phyloP scores from a whole-genome alignment of 2,797 vertebrate species.

The Denticeps clupeoides region DNA sequence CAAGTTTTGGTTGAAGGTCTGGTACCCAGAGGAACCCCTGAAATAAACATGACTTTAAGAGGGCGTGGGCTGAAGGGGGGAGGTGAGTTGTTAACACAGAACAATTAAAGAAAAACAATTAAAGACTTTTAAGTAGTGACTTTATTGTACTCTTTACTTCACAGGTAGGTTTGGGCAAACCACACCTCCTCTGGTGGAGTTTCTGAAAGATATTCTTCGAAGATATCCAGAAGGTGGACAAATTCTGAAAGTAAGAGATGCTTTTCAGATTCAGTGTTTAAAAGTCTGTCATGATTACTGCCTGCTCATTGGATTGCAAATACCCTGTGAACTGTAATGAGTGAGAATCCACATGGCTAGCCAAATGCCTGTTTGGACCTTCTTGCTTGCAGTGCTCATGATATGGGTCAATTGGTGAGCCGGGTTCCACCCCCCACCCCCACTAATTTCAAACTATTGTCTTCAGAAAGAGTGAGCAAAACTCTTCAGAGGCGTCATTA shows the following conservation, averaged over 20 bases:
- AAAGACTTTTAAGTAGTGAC: neutral
- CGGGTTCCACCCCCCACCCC: too few species aligned
- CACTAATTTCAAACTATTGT: too few species aligned
- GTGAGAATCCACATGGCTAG: too few species aligned
- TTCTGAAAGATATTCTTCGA: slow-evolving; percentile 93
- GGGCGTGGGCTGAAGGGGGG: slow-evolving; percentile 85
- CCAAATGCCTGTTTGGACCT: too few species aligned
- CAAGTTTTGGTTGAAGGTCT: slow-evolving; percentile 60
- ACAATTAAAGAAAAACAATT: neutral
- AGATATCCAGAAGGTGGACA: slow-evolving; percentile 97
- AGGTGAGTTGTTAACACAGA: slow-evolving; percentile 57
- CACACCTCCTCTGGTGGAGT: slow-evolving; percentile 93
- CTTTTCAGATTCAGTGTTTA: too few species aligned
- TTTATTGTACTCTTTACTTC: slow-evolving; percentile 19
- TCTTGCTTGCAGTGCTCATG: too few species aligned
- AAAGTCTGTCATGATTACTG: too few species aligned
- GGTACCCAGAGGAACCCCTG: slow-evolving; percentile 54
- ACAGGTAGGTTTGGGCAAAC: slow-evolving; percentile 96
- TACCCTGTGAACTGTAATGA: too few species aligned
- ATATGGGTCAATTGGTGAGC: too few species aligned
- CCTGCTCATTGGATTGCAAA: too few species aligned
- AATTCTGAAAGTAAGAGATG: slow-evolving; percentile 91
- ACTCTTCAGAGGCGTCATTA: too few species aligned
- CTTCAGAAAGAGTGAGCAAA: too few species aligned
- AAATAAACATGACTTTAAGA: slow-evolving; percentile 75